Evolutionary conservation across 2,797 vertebrate genomes (phyloP), one percentile per base, ranked within the genome.

Genomic region (Notamacropus eugenii): DNA sequence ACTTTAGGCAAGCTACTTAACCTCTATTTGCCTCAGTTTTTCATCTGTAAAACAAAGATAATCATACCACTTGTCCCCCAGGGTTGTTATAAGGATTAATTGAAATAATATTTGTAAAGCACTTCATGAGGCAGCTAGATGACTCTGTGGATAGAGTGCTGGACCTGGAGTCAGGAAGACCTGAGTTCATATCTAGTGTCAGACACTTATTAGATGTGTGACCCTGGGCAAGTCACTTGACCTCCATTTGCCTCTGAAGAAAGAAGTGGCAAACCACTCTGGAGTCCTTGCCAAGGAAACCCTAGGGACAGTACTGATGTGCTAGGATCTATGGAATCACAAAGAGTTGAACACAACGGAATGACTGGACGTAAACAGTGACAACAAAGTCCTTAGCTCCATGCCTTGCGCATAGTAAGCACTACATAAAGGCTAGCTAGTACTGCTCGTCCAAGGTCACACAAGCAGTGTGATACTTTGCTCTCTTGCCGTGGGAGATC

Each of bases 361-460:
- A 55, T 67, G 50, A 95, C 50, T 94, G 74, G 52, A 52, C 52
- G 9, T 8, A 52, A 92, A 22, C 24, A 92, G 27, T 28, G 40
- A 74, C 58, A 93, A 82, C n/a, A 62, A 92, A 93, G 27, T 14
- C 92, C n/a, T 96, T 87, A 87, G n/a, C 62, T 90, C n/a, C 19
- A 29, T 34, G 3, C 14, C 14, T 92, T 27, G 31, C 46, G n/a
- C 5, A 11, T 13, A 13, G 9, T 59, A 57, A 92, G 54, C 22
- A 56, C 34, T 95, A 31, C 34, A 50, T 28, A 46, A 93, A 55
- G 9, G 34, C 74, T 24, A 87, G 40, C 40, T 46, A 10, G 46
- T 46, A 24, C 10, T 27, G 3, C 40, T 82, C 27, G 40, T 22
- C 22, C 40, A 24, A 11, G 74, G 22, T 46, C 22, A 11, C 22